Percentiles rank a stretch among this genome's conserved stretches.
phyloP scores from a whole-genome alignment of 2,888 invertebrate genomes.

The Cryptocephalus moraei region DNA sequence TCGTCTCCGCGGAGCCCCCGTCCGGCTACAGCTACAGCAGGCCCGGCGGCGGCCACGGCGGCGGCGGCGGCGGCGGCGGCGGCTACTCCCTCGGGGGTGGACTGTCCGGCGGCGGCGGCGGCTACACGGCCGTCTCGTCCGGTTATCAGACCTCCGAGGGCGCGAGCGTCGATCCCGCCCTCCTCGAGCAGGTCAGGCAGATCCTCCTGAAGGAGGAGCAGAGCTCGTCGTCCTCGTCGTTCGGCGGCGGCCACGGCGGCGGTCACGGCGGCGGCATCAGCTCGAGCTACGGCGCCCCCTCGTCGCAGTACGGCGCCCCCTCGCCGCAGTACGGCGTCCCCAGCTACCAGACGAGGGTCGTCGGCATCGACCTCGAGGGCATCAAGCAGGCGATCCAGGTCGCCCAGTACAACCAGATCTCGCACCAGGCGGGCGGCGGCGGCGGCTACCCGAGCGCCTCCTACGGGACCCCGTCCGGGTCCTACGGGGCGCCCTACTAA shows the following conservation, averaged over 20 bases:
- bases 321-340: slow-evolving; percentile 58
- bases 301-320: slow-evolving; percentile 57
- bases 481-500: slow-evolving; percentile 22
- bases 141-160: slow-evolving; percentile 77
- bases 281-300: slow-evolving; percentile 44
- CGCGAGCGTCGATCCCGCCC: slow-evolving; percentile 67
- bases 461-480: slow-evolving; percentile 45
- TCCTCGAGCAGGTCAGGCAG: slow-evolving; percentile 75
- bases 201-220: slow-evolving; percentile 75
- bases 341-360: slow-evolving; percentile 51
- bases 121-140: slow-evolving; percentile 65
- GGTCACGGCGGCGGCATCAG: slow-evolving; percentile 39
- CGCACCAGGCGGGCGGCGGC: slow-evolving; percentile 39
- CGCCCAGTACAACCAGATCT: slow-evolving; percentile 68
- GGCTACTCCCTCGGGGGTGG: slow-evolving; percentile 24
- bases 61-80: slow-evolving; percentile 38
- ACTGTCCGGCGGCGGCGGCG: slow-evolving; percentile 52
- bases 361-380: slow-evolving; percentile 76
- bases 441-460: slow-evolving; percentile 38
- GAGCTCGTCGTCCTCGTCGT: slow-evolving; percentile 45
- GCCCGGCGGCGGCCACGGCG: slow-evolving; percentile 42
- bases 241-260: slow-evolving; percentile 38
- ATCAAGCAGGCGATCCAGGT: slow-evolving; percentile 82
- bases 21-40: slow-evolving; percentile 68
- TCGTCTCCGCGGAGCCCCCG: slow-evolving; percentile 64